A percentile compares a stretch with the other conserved stretches of the same genome.
phyloP scores from a whole-genome alignment of 2,888 invertebrate species.

The Falcaria lacertinaria region DNA sequence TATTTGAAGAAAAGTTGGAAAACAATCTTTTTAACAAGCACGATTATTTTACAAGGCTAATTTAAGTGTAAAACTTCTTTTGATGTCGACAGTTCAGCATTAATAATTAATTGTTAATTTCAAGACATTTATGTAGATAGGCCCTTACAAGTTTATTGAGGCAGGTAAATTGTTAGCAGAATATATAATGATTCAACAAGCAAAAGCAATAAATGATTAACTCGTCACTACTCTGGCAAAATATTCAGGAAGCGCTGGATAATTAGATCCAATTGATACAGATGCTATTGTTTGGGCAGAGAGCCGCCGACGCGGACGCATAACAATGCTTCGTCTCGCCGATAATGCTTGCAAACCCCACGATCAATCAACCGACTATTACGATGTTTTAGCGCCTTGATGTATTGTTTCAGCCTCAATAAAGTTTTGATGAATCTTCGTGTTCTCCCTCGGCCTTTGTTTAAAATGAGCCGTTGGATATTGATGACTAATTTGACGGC shows the following conservation, averaged over 20 bases:
- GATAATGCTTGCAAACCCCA: conserved; percentile 62
- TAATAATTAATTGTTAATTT: neutral
- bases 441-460: conserved; percentile 66
- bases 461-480: conserved; percentile 64
- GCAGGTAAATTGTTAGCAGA: no score
- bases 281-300: conserved; percentile 51
- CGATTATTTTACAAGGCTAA: conserved; percentile 38
- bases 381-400: conserved; percentile 76
- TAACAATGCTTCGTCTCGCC: conserved; percentile 47
- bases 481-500: conserved; percentile 72
- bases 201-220: neutral
- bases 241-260: conserved; percentile 12
- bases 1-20: conserved; percentile 64
- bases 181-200: no score
- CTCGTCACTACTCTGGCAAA: conserved; percentile 22
- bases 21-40: conserved; percentile 41
- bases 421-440: conserved; percentile 78
- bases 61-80: neutral
- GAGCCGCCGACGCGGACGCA: conserved; percentile 23
- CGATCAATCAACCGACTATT: conserved; percentile 76
- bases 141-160: no score
- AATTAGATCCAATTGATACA: conserved; percentile 50
- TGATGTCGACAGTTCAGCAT: neutral
- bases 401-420: conserved; percentile 78
- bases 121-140: no score